Base-by-base conservation (phyloP, 1,140 invertebrate genomes). In the Drosophila persimilis region DNA sequence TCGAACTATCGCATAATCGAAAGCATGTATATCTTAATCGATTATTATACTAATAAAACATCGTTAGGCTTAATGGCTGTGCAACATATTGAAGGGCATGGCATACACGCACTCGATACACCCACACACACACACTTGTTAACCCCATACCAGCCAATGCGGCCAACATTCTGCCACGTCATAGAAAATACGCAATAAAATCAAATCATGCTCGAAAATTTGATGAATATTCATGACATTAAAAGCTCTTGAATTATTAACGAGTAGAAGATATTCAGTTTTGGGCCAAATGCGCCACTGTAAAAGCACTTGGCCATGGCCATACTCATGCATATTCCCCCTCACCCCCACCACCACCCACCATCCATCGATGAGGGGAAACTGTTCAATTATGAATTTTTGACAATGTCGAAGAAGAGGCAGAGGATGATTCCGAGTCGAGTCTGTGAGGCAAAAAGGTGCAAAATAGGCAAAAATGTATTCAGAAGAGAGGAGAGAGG, bases 221-320 rank as follows among this genome's bases (percentile, higher is more conserved):
- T 83, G 80, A 88, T 86, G 83, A 86, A 86, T 86, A 86, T 86
- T 86, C 83, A 86, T 86, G 83, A 77, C 83, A 86, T 86, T 86
- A 86, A 86, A 86, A 86, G 83, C 83, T 83, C 83, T 86, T 86
- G 83, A 86, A 86, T 86, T 86, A 86, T 86, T 86, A 86, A 86
- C 83, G 52, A 70, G 51, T 39, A 39, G 71, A 81, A 88, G 78
- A 86, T 79, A 76, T 88, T 88, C 77, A 75, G 84, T 73, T 83
- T 39, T 39, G 35, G 76, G 74, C 58, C 83, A 88, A 86, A 73
- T 78, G 81, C 83, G 72, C 65, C 44, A 69, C 77, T 66, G 62
- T 26, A 58, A 58, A 76, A 75, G 78, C 81, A 81, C 83, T 86
- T 83, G 81, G 31, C 73, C 55, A 55, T 26, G 62, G 20, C 26